phyloP scores from a whole-genome alignment of 1,140 invertebrate species.

The Maconellicoccus hirsutus region DNA sequence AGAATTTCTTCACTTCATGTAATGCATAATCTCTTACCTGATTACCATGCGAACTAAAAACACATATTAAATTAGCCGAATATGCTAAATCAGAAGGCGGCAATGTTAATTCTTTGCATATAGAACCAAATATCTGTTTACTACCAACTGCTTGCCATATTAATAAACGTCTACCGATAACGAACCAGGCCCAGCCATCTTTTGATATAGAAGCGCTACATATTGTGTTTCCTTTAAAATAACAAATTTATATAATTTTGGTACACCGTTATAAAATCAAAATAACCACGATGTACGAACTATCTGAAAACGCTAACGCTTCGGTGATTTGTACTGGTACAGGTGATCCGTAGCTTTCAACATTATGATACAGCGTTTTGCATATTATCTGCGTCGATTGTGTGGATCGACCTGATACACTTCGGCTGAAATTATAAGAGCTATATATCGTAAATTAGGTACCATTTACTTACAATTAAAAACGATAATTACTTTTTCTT shows the following conservation, averaged over 20 bases:
- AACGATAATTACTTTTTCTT: not conserved
- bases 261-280: not conserved
- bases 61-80: slow-evolving; percentile 72
- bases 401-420: slow-evolving; percentile 46
- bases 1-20: no score
- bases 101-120: slow-evolving; percentile 67
- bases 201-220: slow-evolving; percentile 41
- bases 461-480: not conserved
- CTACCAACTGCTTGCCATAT: slow-evolving; percentile 58
- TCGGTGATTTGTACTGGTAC: slow-evolving; percentile 79
- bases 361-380: slow-evolving; percentile 50
- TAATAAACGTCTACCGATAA: slow-evolving; percentile 68
- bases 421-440: slow-evolving; percentile 34
- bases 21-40: no score
- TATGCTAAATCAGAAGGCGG: slow-evolving; percentile 86
- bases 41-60: slow-evolving; percentile 55
- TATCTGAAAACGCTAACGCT: slow-evolving; percentile 64
- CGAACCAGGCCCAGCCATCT: slow-evolving; percentile 73
- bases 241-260: slow-evolving; percentile 21
- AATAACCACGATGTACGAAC: slow-evolving; percentile 40
- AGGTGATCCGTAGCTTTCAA: slow-evolving; percentile 62
- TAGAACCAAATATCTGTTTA: slow-evolving; percentile 34
- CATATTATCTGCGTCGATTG: slow-evolving; percentile 56
- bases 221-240: slow-evolving; percentile 41
- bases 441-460: no score